phyloP scores from a whole-genome alignment of 2,797 vertebrate genomes.

The Amblyopsis hoosieri region DNA sequence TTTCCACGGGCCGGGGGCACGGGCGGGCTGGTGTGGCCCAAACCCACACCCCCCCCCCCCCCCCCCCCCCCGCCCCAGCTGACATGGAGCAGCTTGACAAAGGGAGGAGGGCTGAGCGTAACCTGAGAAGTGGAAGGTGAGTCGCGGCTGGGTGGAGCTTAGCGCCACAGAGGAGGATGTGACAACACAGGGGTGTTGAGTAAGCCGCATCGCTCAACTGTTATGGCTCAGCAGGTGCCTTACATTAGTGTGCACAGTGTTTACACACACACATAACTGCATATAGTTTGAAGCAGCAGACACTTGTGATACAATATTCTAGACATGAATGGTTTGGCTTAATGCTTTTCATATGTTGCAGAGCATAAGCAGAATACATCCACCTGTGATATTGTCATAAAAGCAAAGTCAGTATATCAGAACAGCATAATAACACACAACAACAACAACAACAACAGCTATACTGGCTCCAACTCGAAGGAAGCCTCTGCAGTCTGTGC shows the following conservation, averaged over 20 bases:
- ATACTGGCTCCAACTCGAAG: neutral
- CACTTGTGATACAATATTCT: too few species aligned
- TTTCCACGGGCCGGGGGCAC: too few species aligned
- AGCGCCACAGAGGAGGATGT: constrained; percentile 66
- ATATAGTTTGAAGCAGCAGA: too few species aligned
- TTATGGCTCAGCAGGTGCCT: neutral
- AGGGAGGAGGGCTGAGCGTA: constrained; percentile 57
- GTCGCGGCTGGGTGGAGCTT: constrained; percentile 55
- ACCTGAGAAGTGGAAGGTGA: constrained; percentile 72
- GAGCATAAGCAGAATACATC: too few species aligned
- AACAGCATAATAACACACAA: neutral
- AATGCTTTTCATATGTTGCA: too few species aligned
- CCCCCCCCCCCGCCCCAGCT: constrained; percentile 9
- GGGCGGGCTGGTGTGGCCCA: too few species aligned
- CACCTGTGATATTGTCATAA: neutral
- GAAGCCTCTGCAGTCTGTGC: neutral
- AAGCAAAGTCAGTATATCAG: neutral
- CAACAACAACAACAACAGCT: too few species aligned
- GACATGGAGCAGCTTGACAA: constrained; percentile 53
- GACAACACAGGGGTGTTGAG: constrained; percentile 57
- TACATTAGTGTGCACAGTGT: too few species aligned
- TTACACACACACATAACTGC: too few species aligned
- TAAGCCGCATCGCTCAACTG: constrained; percentile 24
- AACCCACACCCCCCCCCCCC: too few species aligned
- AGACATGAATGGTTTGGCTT: too few species aligned